A percentile compares a stretch with the other conserved stretches of the same genome.
Conservation (phyloP, 2,888 invertebrate species). For the Eupelmus urozonus region DNA sequence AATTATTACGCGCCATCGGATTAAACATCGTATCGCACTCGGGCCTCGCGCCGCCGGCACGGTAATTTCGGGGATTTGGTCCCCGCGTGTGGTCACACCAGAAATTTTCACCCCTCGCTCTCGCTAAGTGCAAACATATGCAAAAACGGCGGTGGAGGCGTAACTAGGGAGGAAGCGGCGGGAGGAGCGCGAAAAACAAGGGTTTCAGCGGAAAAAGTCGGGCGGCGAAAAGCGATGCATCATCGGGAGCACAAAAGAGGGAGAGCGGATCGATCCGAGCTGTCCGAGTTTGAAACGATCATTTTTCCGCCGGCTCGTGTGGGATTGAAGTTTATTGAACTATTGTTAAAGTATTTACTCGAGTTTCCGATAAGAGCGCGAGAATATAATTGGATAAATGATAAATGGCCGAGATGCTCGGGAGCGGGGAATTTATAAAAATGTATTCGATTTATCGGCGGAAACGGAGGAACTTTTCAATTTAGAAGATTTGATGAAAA, state of each 20-base stretch:
- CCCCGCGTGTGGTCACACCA: too few species aligned
- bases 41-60: neutral
- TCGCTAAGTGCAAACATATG: too few species aligned
- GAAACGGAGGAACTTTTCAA: too few species aligned
- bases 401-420: slow-evolving; percentile 4
- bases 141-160: too few species aligned
- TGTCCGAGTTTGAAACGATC: neutral
- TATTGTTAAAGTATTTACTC: neutral
- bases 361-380: neutral
- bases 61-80: slow-evolving; percentile 41
- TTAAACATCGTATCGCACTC: slow-evolving; percentile 42
- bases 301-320: neutral
- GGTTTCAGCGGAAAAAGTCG: slow-evolving; percentile 35
- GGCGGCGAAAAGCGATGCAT: slow-evolving; percentile 30
- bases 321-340: neutral
- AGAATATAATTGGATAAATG: neutral
- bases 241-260: neutral
- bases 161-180: slow-evolving; percentile 33
- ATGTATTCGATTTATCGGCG: too few species aligned
- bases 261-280: neutral
- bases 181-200: slow-evolving; percentile 19
- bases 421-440: neutral
- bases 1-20: slow-evolving; percentile 35
- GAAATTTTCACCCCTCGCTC: too few species aligned
- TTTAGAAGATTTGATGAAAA: too few species aligned